These are phyloP conservation scores for Chaenocephalus aceratus DNA, from an alignment of 2,113 vertebrate genomes.

Conservation along the genomic window DNA sequence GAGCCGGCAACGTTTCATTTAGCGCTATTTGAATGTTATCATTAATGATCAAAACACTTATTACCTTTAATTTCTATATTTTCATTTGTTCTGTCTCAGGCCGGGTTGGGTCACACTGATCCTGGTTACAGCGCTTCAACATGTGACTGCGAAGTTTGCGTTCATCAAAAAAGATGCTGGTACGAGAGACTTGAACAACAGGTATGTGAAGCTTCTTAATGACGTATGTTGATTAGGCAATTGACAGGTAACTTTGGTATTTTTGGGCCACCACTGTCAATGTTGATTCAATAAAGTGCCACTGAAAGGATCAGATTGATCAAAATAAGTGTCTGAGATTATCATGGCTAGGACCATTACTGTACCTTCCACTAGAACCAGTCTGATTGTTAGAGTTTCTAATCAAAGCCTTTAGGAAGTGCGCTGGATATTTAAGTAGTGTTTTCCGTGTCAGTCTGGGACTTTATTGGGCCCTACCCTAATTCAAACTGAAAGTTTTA, in stretches of 20 bases:
- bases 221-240: not conserved
- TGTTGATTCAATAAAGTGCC: no score
- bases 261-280: no score
- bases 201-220: slow-evolving; percentile 49
- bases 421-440: no score
- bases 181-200: slow-evolving; percentile 79
- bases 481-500: no score
- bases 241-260: not conserved
- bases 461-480: no score
- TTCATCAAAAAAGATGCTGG: slow-evolving; percentile 86
- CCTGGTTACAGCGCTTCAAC: slow-evolving; percentile 82
- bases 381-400: no score
- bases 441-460: no score
- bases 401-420: no score
- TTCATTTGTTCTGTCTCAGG: slow-evolving; percentile 76
- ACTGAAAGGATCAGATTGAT: no score
- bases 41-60: not conserved
- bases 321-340: no score
- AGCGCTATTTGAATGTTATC: not conserved
- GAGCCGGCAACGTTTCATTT: slow-evolving; percentile 49
- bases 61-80: not conserved
- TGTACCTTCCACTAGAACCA: no score
- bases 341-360: no score
- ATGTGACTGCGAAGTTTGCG: slow-evolving; percentile 82
- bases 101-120: slow-evolving; percentile 89